These are phyloP conservation scores for Orchesella flavescens DNA, from an alignment of 2,888 invertebrate genomes.

Conservation along the genomic window DNA sequence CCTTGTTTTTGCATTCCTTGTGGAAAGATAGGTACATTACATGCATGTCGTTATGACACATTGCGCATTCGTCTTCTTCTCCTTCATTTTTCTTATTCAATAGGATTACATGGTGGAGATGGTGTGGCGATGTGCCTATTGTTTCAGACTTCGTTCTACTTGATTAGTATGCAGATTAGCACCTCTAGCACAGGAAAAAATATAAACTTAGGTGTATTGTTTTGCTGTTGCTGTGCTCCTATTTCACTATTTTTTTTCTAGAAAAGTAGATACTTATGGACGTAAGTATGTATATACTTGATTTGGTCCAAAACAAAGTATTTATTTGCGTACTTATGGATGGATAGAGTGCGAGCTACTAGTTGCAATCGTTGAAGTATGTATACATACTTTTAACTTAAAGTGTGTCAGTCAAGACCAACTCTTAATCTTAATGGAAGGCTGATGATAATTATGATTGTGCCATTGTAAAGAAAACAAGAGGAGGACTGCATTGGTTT, in stretches of 20 bases:
- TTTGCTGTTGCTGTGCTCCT: background rate
- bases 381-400: background rate
- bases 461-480: too few relatives aligned
- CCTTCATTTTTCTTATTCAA: slow-evolving; percentile 21
- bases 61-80: background rate
- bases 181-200: background rate
- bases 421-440: too few relatives aligned
- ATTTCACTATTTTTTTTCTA: background rate
- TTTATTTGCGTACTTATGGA: too few relatives aligned
- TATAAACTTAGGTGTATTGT: background rate
- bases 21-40: background rate
- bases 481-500: background rate
- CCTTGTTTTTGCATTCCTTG: too few relatives aligned
- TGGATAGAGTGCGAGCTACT: too few relatives aligned
- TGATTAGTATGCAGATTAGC: slow-evolving; percentile 45
- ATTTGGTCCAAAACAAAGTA: too few relatives aligned
- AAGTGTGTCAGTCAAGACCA: slow-evolving; percentile 5
- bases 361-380: too few relatives aligned
- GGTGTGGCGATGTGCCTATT: slow-evolving; percentile 1
- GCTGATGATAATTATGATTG: too few relatives aligned
- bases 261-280: too few relatives aligned
- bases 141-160: slow-evolving; percentile 28
- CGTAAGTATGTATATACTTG: too few relatives aligned
- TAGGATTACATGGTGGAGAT: background rate
- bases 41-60: background rate